phyloP scores from a whole-genome alignment of 2,113 vertebrate genomes.

The Thermophis baileyi region DNA sequence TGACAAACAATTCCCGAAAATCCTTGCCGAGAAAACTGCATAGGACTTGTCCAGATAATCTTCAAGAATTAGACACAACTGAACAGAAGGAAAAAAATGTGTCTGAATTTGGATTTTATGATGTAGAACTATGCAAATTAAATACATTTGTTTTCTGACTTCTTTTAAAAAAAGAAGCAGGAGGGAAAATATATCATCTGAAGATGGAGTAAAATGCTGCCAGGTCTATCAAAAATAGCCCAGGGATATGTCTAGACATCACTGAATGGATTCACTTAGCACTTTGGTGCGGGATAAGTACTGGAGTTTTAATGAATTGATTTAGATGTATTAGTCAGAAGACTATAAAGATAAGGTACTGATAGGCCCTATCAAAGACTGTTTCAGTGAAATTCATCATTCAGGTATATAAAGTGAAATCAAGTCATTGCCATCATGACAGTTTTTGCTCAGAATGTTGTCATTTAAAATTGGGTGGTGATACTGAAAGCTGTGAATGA shows the following conservation, averaged over 20 bases:
- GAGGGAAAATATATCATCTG: not conserved
- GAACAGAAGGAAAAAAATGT: not conserved
- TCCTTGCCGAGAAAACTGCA: not conserved
- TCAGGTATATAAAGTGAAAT: no score
- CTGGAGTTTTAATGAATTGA: not conserved
- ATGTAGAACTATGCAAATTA: not conserved
- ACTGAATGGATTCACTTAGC: constrained; percentile 1
- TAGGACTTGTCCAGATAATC: not conserved
- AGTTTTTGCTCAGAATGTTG: not conserved
- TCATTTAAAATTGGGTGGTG: no score
- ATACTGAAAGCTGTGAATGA: not conserved
- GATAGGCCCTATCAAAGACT: not conserved
- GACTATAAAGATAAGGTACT: not conserved
- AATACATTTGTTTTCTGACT: constrained; percentile 5
- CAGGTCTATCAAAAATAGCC: not conserved
- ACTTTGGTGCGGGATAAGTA: not conserved
- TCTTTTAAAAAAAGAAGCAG: not conserved
- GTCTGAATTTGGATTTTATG: not conserved
- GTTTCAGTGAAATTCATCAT: not conserved
- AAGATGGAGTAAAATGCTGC: constrained; percentile 7
- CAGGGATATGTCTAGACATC: not conserved
- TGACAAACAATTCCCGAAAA: not conserved
- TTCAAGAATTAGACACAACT: not conserved
- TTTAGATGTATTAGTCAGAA: not conserved
- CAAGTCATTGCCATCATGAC: no score